Evolutionary conservation across 2,113 vertebrate species (phyloP).

Genomic region (Oncorhynchus keta): DNA sequence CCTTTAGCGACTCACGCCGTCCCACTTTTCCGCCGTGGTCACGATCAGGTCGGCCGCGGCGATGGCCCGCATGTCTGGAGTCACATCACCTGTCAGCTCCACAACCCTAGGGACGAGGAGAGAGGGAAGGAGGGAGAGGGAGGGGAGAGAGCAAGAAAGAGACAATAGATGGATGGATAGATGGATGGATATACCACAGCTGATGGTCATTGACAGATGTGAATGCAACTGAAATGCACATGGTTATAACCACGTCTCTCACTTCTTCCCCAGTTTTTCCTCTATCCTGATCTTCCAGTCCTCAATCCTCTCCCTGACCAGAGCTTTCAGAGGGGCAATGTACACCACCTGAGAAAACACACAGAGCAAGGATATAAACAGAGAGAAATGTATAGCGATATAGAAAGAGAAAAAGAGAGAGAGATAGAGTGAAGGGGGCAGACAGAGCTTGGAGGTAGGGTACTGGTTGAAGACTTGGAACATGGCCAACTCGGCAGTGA

Average conservation of each 20-base stretch:
- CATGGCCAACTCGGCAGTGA: conserved; percentile 96
- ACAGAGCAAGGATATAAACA: neutral
- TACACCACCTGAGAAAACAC: conserved; percentile 85
- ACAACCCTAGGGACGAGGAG: conserved; percentile 80
- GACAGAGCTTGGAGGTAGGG: conserved; percentile 86
- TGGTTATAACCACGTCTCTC: conserved; percentile 47
- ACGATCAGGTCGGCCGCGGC: conserved; percentile 94
- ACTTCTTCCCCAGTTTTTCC: conserved; percentile 95
- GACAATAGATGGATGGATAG: too few relatives aligned
- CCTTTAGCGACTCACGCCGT: conserved; percentile 97
- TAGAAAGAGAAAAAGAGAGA: neutral
- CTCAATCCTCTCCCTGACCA: conserved; percentile 95
- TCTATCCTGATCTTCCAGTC: conserved; percentile 97
- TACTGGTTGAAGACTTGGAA: conserved; percentile 95
- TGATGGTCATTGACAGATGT: too few relatives aligned
- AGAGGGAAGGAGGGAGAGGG: neutral
- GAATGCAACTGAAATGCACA: too few relatives aligned
- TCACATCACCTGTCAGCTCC: conserved; percentile 94
- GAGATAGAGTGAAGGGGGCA: neutral
- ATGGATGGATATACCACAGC: too few relatives aligned
- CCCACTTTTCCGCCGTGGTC: conserved; percentile 98
- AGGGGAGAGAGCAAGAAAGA: neutral
- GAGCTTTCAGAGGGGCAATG: conserved; percentile 94
- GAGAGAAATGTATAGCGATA: neutral
- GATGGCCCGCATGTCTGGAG: conserved; percentile 94